Evolutionary conservation across 2,797 vertebrate genomes (phyloP).

Genomic region (Sebastes itinus): DNA sequence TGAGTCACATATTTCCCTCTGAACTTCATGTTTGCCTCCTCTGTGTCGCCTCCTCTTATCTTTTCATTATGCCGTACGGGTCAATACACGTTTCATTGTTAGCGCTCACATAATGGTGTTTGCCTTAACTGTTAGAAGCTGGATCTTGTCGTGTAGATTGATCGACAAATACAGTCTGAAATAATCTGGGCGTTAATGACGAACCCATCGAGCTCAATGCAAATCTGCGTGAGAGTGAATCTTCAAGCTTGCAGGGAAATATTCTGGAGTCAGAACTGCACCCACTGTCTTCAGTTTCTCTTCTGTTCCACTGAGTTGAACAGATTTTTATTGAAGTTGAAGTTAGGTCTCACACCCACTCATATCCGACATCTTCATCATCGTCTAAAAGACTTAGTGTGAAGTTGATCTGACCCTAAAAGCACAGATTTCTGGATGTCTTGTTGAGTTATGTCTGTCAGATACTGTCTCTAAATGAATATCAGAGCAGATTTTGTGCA

Average conservation of each 20-base stretch:
- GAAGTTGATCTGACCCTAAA: background rate
- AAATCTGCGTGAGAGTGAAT: background rate
- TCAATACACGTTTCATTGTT: background rate
- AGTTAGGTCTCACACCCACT: background rate
- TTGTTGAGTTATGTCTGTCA: background rate
- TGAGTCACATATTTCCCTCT: slow-evolving; percentile 30
- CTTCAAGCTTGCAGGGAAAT: too few species aligned
- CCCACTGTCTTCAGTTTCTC: background rate
- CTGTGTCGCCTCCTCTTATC: slow-evolving; percentile 12
- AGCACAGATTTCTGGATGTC: background rate
- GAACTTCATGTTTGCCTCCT: slow-evolving; percentile 11
- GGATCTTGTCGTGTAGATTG: background rate
- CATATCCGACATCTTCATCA: too few species aligned
- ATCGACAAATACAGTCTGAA: background rate
- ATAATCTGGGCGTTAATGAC: background rate
- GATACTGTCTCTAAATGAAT: background rate
- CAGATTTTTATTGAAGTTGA: background rate
- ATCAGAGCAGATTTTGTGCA: background rate
- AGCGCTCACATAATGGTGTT: background rate
- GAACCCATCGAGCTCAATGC: background rate
- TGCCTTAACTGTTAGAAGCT: background rate
- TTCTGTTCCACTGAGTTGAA: background rate
- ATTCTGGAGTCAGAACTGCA: too few species aligned
- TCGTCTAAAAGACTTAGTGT: background rate
- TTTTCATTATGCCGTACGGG: background rate